phyloP scores from a whole-genome alignment of 2,113 vertebrate species.

The Sorex araneus region DNA sequence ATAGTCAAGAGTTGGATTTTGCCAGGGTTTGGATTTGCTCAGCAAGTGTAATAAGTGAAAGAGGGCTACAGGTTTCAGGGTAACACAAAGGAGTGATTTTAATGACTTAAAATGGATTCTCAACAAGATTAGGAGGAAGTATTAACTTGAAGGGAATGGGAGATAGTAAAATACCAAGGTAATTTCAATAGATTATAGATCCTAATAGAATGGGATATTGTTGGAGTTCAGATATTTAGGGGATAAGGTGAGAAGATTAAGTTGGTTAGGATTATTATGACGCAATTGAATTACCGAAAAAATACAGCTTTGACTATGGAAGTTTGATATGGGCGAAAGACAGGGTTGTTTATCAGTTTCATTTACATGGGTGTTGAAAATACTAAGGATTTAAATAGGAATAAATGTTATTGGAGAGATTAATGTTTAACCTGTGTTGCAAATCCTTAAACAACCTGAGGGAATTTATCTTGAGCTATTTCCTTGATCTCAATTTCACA shows the following conservation, averaged over 20 bases:
- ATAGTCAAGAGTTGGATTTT: constrained; percentile 34
- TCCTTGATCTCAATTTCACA: constrained; percentile 4
- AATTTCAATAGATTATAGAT: constrained; percentile 33
- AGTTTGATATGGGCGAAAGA: neutral
- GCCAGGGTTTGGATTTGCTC: neutral
- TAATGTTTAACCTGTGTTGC: neutral
- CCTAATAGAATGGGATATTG: neutral
- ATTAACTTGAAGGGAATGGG: constrained; percentile 6
- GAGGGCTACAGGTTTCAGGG: neutral
- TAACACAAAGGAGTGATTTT: neutral
- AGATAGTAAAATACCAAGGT: neutral
- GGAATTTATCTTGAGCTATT: constrained; percentile 22
- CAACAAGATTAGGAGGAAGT: constrained; percentile 9
- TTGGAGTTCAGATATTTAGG: constrained; percentile 19
- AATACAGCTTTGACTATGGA: neutral
- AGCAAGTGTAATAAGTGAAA: neutral
- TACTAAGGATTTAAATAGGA: neutral
- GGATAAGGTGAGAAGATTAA: neutral
- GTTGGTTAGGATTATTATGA: constrained; percentile 29
- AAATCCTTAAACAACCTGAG: neutral
- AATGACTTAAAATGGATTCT: neutral
- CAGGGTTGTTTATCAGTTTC: neutral
- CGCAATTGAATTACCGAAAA: neutral
- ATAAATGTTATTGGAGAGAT: constrained; percentile 28
- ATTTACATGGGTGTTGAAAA: neutral